Conservation (phyloP, 2,113 vertebrate species). For the Atractosteus spatula region DNA sequence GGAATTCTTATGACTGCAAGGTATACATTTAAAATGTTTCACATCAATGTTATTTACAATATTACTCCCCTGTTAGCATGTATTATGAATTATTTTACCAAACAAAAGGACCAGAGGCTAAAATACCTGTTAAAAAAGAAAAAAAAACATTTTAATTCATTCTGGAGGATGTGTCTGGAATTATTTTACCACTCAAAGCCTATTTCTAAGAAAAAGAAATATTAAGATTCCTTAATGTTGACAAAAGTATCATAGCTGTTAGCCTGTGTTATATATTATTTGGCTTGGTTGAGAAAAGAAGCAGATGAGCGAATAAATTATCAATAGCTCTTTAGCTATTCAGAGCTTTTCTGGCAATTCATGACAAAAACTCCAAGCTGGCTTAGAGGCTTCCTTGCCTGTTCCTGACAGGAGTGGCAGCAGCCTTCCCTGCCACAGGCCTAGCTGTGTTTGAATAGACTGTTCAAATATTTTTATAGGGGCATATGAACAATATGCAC, state of each 20-base stretch:
- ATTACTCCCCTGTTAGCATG: too few species aligned
- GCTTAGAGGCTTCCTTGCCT: slow-evolving; percentile 63
- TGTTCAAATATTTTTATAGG: slow-evolving; percentile 79
- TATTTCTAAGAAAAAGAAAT: too few species aligned
- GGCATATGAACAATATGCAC: slow-evolving; percentile 41
- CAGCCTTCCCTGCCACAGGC: slow-evolving; percentile 52
- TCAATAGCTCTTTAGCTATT: slow-evolving; percentile 69
- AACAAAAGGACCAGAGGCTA: too few species aligned
- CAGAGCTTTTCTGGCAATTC: slow-evolving; percentile 71
- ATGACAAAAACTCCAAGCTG: slow-evolving; percentile 53
- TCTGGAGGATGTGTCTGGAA: too few species aligned
- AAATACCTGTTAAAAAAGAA: too few species aligned
- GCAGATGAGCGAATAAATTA: slow-evolving; percentile 81
- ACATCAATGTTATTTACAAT: too few species aligned
- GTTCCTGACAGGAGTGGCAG: slow-evolving; percentile 75
- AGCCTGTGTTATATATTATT: slow-evolving; percentile 20
- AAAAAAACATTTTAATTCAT: too few species aligned
- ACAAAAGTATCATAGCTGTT: slow-evolving; percentile 34
- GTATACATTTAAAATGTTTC: too few species aligned
- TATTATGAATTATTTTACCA: too few species aligned
- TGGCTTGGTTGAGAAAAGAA: slow-evolving; percentile 64
- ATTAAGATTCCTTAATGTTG: too few species aligned
- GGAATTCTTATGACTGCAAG: too few species aligned
- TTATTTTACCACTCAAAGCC: too few species aligned
- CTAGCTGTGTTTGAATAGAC: slow-evolving; percentile 69